Base-by-base conservation (phyloP, 2,888 invertebrate species). In the Muscina levida region DNA sequence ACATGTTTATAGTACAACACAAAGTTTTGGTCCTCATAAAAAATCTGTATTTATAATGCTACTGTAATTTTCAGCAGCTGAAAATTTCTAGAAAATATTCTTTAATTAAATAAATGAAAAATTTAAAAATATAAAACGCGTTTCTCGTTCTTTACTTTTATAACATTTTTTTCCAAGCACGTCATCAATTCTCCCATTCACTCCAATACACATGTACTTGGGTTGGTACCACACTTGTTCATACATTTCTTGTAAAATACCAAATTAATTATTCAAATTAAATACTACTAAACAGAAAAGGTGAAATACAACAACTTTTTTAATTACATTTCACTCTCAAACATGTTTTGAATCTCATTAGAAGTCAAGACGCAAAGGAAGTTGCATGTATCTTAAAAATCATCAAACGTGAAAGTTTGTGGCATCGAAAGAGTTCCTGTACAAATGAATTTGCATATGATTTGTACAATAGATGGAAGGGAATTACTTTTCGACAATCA, bases 211-310 rank as follows among this genome's bases (percentile, higher is more conserved):
- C n/a, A n/a, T n/a, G n/a, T n/a, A n/a, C n/a, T n/a, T n/a, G n/a
- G n/a, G n/a, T n/a, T n/a, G n/a, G n/a, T n/a, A n/a, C n/a, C n/a
- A n/a, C n/a, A n/a, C n/a, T n/a, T 48, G 48, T 19, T 1, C 48
- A 48, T 48, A 48, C 48, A 19, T 48, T 8, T 19, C 8, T 48
- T 19, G 4, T 48, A 19, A 48, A 51, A 24, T 59, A 15, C 31
- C 3, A 42, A 53, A 81, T 74, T 75, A 75, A 68, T 81, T 81
- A 81, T 77, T 77, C 74, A 77, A 81, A 57, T 77, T 68, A 57
- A 53, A 44, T 68, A 62, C 53, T 51, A 51, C 53, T 65, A 19
- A 56, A 48, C 8, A n/a, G n/a, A n/a, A 68, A 65, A 81, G 72
- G 72, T 72, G 17, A 75, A 66, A 56, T 39, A 56, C 72, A 17